Base-by-base conservation (phyloP, 2,113 vertebrate species). In the Taxidea taxus region DNA sequence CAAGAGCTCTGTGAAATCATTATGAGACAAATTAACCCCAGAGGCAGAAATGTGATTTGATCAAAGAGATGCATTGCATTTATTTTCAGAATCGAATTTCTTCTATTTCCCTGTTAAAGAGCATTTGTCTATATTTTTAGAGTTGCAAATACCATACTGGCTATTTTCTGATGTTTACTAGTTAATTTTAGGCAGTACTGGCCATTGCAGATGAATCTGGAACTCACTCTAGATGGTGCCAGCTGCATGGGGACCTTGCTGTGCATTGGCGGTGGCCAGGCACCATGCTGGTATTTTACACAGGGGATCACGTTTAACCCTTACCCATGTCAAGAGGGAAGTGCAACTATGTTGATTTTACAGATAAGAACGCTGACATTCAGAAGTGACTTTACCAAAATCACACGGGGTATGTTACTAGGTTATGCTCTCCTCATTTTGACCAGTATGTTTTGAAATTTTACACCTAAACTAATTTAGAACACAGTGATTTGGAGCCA, bases 81-180 rank as follows among this genome's bases (percentile, higher is more conserved):
- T 97, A 68, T 96, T 97, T 97, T 96, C 49, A 58, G 68, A 97
- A 98, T 95, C 27, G 72, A 92, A 64, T 93, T 96, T 96, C 72
- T 97, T 87, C 64, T 89, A 81, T 77, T 89, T 91, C 31, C 49
- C 56, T 82, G 72, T 91, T 96, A 95, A 80, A 70, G 54, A 80
- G 4, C 80, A 84, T 68, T 90, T 93, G 87, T 87, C 93, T 64
- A 18, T 58, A 89, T 90, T 84, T 94, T 91, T 72, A 83, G 86
- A 72, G 37, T 87, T 87, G 91, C 44, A 96, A 93, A 90, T 85
- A 95, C 27, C 51, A 92, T 27, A 14, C 51, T 91, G 64, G 6
- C 66, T 94, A 77, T 82, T 91, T 94, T 94, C 29, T 81, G 75
- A n/a, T 62, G 44, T 27, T 66, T 25, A 56, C 1, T 39, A 49